Evolutionary conservation across 2,888 invertebrate genomes (phyloP).

Genomic region (Rotaria magnacalcarata): DNA sequence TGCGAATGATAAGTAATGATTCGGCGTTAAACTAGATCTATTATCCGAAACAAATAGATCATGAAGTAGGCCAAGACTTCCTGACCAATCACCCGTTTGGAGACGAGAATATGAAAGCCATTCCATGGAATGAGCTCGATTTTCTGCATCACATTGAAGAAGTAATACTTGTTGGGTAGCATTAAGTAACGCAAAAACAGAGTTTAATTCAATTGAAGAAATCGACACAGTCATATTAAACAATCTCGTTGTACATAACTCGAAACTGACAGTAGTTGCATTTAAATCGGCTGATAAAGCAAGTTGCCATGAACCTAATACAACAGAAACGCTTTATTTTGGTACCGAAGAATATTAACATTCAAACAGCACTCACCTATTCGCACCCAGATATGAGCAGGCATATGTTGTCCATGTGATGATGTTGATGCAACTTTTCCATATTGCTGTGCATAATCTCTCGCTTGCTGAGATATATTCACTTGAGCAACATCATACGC

Average conservation of each 20-base stretch:
- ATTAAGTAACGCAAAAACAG: not conserved
- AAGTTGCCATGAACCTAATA: not conserved
- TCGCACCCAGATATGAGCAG: not conserved
- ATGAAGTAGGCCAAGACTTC: not conserved
- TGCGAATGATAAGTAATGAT: not conserved
- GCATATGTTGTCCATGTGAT: slow-evolving; percentile 1
- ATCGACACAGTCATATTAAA: not conserved
- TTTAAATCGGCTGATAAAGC: not conserved
- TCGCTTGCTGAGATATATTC: not conserved
- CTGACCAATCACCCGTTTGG: not conserved
- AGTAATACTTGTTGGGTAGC: not conserved
- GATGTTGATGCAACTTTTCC: not conserved
- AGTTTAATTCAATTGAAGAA: not conserved
- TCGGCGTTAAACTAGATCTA: not conserved
- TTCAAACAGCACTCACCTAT: not conserved
- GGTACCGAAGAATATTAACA: too few relatives aligned
- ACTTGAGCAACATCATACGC: not conserved
- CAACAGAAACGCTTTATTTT: too few relatives aligned
- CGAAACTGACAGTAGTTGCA: not conserved
- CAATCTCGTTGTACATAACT: not conserved
- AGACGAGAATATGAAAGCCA: not conserved
- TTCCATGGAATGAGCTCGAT: not conserved
- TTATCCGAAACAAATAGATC: not conserved
- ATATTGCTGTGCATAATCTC: not conserved
- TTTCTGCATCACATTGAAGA: not conserved